Conservation (phyloP, 1,140 invertebrate species). For the Metaphire vulgaris region DNA sequence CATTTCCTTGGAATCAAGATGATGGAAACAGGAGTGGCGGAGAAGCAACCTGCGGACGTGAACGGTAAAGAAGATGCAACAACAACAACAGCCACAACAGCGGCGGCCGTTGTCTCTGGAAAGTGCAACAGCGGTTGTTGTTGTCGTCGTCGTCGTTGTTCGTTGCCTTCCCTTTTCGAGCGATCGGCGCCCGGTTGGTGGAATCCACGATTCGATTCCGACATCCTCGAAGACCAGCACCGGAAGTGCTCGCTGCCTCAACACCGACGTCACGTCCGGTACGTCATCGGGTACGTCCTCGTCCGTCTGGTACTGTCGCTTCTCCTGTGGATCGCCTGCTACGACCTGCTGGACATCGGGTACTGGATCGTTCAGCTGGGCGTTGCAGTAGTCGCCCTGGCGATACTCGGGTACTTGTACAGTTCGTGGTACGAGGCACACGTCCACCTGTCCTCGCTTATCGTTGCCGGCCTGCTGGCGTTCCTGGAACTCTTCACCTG, state of each 20-base stretch:
- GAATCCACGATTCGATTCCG: conserved; percentile 88
- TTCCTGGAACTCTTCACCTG: conserved; percentile 51
- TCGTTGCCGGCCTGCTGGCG: conserved; percentile 59
- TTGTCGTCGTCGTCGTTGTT: no score
- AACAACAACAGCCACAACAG: no score
- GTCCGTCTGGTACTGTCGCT: conserved; percentile 52
- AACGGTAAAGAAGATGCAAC: no score
- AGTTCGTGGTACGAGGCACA: conserved; percentile 59
- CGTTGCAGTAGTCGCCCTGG: conserved; percentile 23
- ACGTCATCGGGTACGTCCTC: conserved; percentile 53
- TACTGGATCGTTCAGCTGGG: conserved; percentile 36
- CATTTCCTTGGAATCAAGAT: no score
- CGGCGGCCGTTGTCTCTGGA: not conserved
- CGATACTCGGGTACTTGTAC: conserved; percentile 40
- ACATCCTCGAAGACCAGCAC: conserved; percentile 83
- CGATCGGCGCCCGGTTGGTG: conserved; percentile 77
- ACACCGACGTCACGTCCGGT: conserved; percentile 81
- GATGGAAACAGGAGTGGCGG: no score
- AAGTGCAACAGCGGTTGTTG: not conserved
- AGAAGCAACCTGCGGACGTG: no score
- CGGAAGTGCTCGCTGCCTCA: conserved; percentile 79
- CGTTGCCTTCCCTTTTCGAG: conserved; percentile 71
- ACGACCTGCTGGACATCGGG: conserved; percentile 44
- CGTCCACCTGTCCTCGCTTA: conserved; percentile 62
- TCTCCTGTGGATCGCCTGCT: conserved; percentile 56